A percentile compares a stretch with the other conserved stretches of the same genome.
These are phyloP conservation scores for Panzeria rudis DNA, from an alignment of 2,888 invertebrate species.

Conservation along the genomic window DNA sequence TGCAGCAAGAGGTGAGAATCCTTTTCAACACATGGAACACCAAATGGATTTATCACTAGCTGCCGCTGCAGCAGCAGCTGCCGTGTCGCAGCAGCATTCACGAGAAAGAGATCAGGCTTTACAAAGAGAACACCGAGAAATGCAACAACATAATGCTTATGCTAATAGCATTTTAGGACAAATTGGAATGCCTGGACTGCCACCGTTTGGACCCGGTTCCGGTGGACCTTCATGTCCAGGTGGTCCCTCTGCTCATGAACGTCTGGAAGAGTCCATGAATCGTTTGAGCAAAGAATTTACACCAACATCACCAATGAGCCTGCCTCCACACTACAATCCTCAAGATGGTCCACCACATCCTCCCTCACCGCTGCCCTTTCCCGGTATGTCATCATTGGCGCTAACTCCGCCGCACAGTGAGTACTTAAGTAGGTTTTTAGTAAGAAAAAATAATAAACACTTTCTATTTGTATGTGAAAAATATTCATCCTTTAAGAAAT, in stretches of 20 bases:
- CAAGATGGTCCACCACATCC: conserved; percentile 85
- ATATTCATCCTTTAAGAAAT: conserved; percentile 31
- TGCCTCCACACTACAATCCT: conserved; percentile 83
- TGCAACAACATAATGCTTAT: conserved; percentile 81
- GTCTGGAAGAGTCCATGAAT: conserved; percentile 83
- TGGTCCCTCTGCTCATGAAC: conserved; percentile 81
- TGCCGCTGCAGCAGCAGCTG: conserved; percentile 83
- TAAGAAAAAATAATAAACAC: conserved; percentile 57
- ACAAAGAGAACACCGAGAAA: conserved; percentile 78
- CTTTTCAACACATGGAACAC: conserved; percentile 83
- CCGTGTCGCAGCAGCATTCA: conserved; percentile 80
- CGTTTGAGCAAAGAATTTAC: conserved; percentile 83
- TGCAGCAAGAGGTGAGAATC: conserved; percentile 79
- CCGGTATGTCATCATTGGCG: conserved; percentile 89
- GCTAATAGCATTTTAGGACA: conserved; percentile 81
- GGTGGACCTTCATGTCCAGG: conserved; percentile 67
- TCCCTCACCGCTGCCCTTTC: conserved; percentile 88
- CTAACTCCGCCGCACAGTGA: conserved; percentile 93
- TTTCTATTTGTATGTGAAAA: conserved; percentile 37
- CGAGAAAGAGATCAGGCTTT: conserved; percentile 76
- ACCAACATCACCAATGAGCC: conserved; percentile 83
- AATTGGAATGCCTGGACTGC: conserved; percentile 79
- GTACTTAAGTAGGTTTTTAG: conserved; percentile 80
- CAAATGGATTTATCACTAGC: conserved; percentile 83
- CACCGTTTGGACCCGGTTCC: conserved; percentile 68